Percentiles rank a stretch among this genome's conserved stretches.
Conservation (phyloP, 2,113 vertebrate genomes). For the Psammodynastes pulverulentus region DNA sequence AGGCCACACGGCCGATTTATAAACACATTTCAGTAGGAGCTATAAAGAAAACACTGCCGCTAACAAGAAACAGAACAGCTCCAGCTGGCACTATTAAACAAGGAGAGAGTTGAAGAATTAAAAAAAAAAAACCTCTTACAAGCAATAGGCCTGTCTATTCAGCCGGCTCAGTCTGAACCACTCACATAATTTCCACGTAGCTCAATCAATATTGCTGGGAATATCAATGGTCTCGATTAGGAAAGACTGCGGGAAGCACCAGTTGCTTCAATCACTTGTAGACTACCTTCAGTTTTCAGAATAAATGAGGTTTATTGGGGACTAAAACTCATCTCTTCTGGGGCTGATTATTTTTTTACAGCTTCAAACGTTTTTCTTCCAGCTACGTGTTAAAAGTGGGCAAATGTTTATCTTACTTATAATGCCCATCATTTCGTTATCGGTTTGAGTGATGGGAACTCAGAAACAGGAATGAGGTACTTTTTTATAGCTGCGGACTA, state of each 20-base stretch:
- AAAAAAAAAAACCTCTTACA: not conserved
- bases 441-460: too few species aligned
- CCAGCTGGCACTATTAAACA: accelerated
- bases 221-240: not conserved
- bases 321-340: not conserved
- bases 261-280: not conserved
- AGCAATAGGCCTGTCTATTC: not conserved
- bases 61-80: not conserved
- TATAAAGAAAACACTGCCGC: accelerated
- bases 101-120: not conserved
- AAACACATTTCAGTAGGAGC: not conserved
- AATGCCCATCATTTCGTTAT: not conserved
- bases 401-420: not conserved
- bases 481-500: too few species aligned
- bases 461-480: too few species aligned
- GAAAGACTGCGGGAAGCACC: not conserved
- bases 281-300: not conserved
- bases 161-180: not conserved
- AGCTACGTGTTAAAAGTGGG: not conserved
- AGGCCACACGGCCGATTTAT: conserved; percentile 10
- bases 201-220: not conserved
- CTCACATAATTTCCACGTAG: not conserved
- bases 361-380: not conserved
- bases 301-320: not conserved
- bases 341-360: not conserved